These are phyloP conservation scores for Lerema accius DNA, from an alignment of 1,140 invertebrate species.

Conservation along the genomic window DNA sequence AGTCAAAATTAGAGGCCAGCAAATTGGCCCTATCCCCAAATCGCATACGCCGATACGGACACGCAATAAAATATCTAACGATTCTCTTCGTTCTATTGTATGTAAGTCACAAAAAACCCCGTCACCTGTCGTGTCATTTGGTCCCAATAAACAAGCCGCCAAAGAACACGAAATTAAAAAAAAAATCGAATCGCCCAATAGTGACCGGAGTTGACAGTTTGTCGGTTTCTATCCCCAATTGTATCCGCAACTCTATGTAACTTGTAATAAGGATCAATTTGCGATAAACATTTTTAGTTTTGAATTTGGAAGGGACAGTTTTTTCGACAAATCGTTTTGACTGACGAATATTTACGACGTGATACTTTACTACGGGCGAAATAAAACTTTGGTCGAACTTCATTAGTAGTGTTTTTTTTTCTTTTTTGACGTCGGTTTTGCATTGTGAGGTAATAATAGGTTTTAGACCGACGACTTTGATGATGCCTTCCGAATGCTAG, in stretches of 20 bases:
- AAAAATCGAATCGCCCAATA: slow-evolving; percentile 69
- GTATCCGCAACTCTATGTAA: slow-evolving; percentile 8
- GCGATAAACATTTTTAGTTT: slow-evolving; percentile 37
- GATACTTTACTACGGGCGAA: slow-evolving; percentile 69
- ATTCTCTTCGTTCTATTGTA: slow-evolving; percentile 60
- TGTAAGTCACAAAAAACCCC: too few relatives aligned
- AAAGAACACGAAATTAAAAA: slow-evolving; percentile 76
- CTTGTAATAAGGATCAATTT: slow-evolving; percentile 32
- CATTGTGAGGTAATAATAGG: slow-evolving; percentile 63
- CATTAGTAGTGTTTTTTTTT: slow-evolving; percentile 72
- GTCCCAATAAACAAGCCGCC: slow-evolving; percentile 75
- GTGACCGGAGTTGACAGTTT: slow-evolving; percentile 67
- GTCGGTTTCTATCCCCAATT: slow-evolving; percentile 32
- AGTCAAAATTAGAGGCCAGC: slow-evolving; percentile 57
- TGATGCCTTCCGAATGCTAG: slow-evolving; percentile 67
- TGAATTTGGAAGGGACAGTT: slow-evolving; percentile 64
- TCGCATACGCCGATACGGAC: slow-evolving; percentile 53
- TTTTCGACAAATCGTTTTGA: slow-evolving; percentile 75
- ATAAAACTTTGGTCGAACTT: slow-evolving; percentile 74
- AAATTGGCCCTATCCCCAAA: slow-evolving; percentile 67
- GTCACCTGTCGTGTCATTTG: slow-evolving; percentile 82
- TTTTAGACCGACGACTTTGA: slow-evolving; percentile 55
- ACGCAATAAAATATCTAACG: slow-evolving; percentile 79
- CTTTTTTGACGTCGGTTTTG: slow-evolving; percentile 61
- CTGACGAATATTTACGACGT: slow-evolving; percentile 79